These are phyloP conservation scores for Spinibarbus caldwelli DNA, from an alignment of 2,797 vertebrate species.

Conservation along the genomic window DNA sequence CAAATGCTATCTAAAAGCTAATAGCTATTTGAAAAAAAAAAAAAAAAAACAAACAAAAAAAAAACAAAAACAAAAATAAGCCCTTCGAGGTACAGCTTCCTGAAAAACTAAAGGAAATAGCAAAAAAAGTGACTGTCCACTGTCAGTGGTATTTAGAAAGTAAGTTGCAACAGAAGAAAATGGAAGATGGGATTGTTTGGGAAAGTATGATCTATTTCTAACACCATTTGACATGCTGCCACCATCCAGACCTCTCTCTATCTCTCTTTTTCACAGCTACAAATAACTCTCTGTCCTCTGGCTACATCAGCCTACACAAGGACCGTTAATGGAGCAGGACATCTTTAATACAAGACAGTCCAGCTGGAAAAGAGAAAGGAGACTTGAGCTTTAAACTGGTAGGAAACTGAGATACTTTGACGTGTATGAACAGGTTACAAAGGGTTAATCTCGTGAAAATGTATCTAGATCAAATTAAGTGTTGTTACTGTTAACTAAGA, in stretches of 20 bases:
- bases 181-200: slow-evolving; percentile 7
- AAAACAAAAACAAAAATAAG: no score
- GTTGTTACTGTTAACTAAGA: neutral
- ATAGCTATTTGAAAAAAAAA: no score
- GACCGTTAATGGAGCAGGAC: neutral
- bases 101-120: no score
- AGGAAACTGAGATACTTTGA: neutral
- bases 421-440: neutral
- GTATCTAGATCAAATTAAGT: neutral
- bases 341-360: neutral
- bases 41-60: no score
- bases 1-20: no score
- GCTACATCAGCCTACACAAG: neutral
- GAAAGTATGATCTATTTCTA: neutral
- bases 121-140: no score
- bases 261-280: slow-evolving; percentile 6
- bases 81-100: no score
- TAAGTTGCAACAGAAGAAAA: neutral
- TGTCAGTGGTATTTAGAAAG: neutral
- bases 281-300: slow-evolving; percentile 10
- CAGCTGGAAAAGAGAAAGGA: neutral
- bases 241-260: neutral
- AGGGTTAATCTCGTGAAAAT: neutral
- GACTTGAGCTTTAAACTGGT: neutral
- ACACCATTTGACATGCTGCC: neutral